phyloP scores from a whole-genome alignment of 2,888 invertebrate genomes.

The Oligia latruncula region DNA sequence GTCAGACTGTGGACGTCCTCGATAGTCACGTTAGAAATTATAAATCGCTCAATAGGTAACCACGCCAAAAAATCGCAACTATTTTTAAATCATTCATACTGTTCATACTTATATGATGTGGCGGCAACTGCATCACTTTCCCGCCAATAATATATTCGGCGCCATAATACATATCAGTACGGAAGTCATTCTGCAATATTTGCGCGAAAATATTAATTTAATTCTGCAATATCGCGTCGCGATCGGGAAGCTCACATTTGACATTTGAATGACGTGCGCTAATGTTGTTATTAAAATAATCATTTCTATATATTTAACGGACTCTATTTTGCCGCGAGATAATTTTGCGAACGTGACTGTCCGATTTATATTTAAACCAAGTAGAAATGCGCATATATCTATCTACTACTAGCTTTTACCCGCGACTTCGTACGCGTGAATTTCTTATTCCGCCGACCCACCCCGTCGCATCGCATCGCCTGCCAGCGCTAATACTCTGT shows the following conservation, averaged over 20 bases:
- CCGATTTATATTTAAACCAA: neutral
- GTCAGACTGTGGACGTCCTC: neutral
- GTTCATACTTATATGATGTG: too few relatives aligned
- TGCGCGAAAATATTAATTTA: conserved; percentile 47
- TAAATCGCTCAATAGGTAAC: neutral
- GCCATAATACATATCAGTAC: conserved; percentile 20
- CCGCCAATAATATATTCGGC: conserved; percentile 18
- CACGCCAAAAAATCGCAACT: neutral
- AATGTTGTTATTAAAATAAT: conserved; percentile 41
- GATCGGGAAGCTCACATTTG: conserved; percentile 35
- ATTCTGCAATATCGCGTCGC: conserved; percentile 45
- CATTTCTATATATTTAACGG: neutral
- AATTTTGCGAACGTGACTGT: neutral
- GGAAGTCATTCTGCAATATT: conserved; percentile 38
- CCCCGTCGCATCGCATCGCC: too few relatives aligned
- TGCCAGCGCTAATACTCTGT: too few relatives aligned
- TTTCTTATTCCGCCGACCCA: too few relatives aligned
- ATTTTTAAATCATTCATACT: conserved; percentile 13
- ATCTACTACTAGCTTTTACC: too few relatives aligned
- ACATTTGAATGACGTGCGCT: conserved; percentile 58
- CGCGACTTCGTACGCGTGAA: too few relatives aligned
- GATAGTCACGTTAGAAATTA: neutral
- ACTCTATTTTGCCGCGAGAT: neutral
- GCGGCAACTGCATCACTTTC: conserved; percentile 22
- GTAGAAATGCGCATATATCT: too few relatives aligned